Evolutionary conservation across 2,113 vertebrate species (phyloP), one percentile per base, ranked within the genome.

Genomic region (Oreamnos americanus): DNA sequence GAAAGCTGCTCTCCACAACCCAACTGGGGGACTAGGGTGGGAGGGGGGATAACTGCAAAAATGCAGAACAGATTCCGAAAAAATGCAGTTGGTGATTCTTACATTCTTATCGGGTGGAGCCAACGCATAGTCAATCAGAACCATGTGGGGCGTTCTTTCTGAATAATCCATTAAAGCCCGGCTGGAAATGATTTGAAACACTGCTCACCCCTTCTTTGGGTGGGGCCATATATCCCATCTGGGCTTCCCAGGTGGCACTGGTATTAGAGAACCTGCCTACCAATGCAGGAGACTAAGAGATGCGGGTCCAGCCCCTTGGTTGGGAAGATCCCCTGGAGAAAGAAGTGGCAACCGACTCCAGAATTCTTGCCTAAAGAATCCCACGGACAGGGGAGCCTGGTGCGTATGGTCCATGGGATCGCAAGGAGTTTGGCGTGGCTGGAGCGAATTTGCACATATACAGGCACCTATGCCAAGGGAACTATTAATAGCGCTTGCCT

Each of bases 321-420:
- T 39, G n/a, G 67, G 67, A 74, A 74, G n/a, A 39, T 39, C n/a
- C n/a, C n/a, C 19, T 74, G 67, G 67, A 23, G n/a, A 74, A 39
- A 36, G 67, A 74, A 39, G 36, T 12, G n/a, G n/a, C n/a, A 74
- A 23, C n/a, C 67, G 19, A 74, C n/a, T 74, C n/a, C 10, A 39
- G 19, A 39, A 39, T 23, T 74, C n/a, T 39, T 39, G n/a, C 67
- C n/a, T 23, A 12, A 39, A 39, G 67, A 39, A 39, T 39, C 10
- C n/a, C 67, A 39, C 6, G n/a, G 10, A 23, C 19, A 39, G 10
- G 25, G 67, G 1, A 23, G n/a, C 19, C 67, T 39, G 19, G n/a
- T 1, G 5, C 5, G 2, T 13, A 74, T 0, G 10, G n/a, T 39
- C 67, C 19, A 39, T 1, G 67, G n/a, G 67, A 6, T 12, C 0